Base-by-base conservation (phyloP, 2,113 vertebrate genomes). In the Macquaria ambigua region DNA sequence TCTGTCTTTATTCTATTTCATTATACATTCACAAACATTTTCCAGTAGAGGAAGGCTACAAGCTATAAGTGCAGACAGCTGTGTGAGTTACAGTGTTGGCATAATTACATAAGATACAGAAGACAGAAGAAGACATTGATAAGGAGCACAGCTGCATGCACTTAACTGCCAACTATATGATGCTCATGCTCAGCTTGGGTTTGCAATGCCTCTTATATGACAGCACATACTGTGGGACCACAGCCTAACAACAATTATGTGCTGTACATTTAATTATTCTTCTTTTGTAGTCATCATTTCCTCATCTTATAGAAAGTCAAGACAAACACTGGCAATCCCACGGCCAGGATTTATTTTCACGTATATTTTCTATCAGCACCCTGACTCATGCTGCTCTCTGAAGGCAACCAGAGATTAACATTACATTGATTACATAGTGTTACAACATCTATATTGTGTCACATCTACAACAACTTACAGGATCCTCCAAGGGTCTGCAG, bases 181-280 rank as follows among this genome's bases (percentile, higher is more conserved):
- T 79, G 50, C 61, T 63, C 10, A 20, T 34, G 41, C 28, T 87
- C 67, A 61, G 23, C 82, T 64, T 75, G 62, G 77, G 34, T 79
- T 81, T 77, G 77, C 55, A 83, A 31, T 76, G 6, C n/a, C 77
- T 79, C 75, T 81, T 77, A 62, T 15, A 58, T 85, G 70, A 89
- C 71, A 79, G 73, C 43, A 41, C 50, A 85, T 64, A 56, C 72
- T 67, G 62, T 50, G 53, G 28, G 74, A 82, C 81, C 28, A 9
- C 28, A 50, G 70, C 78, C 63, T 34, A 70, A 61, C 53, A 81
- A 62, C 73, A 83, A 23, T 31, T 53, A 58, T 79, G 63, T 70
- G 23, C 62, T 72, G 25, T 59, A 43, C 46, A 76, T 76, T 72
- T 74, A 12, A 56, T 25, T 73, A 41, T 74, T 31, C 43, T 53